phyloP scores from a whole-genome alignment of 2,888 invertebrate species.

The Dendrolimus pini region DNA sequence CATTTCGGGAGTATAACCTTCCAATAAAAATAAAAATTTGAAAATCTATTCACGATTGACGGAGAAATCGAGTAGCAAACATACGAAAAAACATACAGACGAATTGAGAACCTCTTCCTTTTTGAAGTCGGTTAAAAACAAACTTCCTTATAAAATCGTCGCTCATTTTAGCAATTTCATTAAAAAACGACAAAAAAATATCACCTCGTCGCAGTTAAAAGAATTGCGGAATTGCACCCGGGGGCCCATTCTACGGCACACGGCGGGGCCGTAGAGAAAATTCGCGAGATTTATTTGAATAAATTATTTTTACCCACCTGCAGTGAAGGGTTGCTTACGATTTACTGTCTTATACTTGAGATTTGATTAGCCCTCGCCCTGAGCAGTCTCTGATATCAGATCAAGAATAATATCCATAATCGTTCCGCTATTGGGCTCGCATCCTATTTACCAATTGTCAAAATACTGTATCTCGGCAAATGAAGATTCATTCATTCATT shows the following conservation, averaged over 20 bases:
- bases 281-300: slow-evolving; percentile 71
- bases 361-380: slow-evolving; percentile 2
- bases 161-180: slow-evolving; percentile 51
- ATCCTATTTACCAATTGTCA: too few relatives aligned
- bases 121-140: not conserved
- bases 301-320: slow-evolving; percentile 71
- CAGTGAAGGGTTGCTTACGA: slow-evolving; percentile 67
- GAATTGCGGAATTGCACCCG: slow-evolving; percentile 58
- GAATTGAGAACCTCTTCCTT: too few relatives aligned
- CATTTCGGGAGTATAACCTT: too few relatives aligned
- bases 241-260: slow-evolving; percentile 42
- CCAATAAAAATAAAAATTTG: too few relatives aligned
- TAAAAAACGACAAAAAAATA: slow-evolving; percentile 49
- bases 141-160: slow-evolving; percentile 24
- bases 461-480: too few relatives aligned
- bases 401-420: too few relatives aligned
- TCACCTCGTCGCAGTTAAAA: slow-evolving; percentile 59
- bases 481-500: too few relatives aligned
- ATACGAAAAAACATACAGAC: too few relatives aligned
- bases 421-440: too few relatives aligned
- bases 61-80: too few relatives aligned
- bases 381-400: too few relatives aligned
- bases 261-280: slow-evolving; percentile 41
- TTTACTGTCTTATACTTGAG: slow-evolving; percentile 44
- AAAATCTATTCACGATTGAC: too few relatives aligned